A percentile compares a stretch with the other conserved stretches of the same genome.
Evolutionary conservation across 2,888 invertebrate genomes (phyloP).

Genomic region (Cerastis rubricosa): DNA sequence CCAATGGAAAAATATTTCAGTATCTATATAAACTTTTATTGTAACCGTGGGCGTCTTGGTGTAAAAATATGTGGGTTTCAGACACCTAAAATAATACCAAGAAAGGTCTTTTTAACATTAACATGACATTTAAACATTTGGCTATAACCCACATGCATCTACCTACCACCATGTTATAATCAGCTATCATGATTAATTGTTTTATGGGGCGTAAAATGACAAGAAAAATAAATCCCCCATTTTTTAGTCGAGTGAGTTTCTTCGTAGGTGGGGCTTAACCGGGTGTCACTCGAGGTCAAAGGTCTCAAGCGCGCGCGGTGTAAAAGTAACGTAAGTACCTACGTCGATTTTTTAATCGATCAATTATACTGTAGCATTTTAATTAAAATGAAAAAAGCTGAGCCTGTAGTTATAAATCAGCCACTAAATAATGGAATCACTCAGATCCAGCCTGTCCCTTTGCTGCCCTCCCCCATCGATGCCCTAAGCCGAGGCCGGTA

Average conservation of each 20-base stretch:
- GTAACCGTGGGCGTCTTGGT: constrained; percentile 5
- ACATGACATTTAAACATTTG: constrained; percentile 31
- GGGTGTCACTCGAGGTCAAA: background rate
- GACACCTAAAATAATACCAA: constrained; percentile 20
- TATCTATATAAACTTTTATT: background rate
- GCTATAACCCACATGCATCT: background rate
- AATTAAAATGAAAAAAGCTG: too few relatives aligned
- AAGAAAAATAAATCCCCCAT: constrained; percentile 24
- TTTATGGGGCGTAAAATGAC: constrained; percentile 10
- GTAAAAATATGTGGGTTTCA: constrained; percentile 5
- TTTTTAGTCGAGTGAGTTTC: constrained; percentile 22
- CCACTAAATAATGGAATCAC: too few relatives aligned
- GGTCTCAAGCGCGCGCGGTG: too few relatives aligned
- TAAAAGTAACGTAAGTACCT: too few relatives aligned
- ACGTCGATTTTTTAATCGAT: too few relatives aligned
- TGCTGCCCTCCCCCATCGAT: too few relatives aligned
- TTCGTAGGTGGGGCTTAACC: constrained; percentile 17
- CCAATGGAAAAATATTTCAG: background rate
- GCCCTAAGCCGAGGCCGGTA: too few relatives aligned
- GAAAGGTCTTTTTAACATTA: constrained; percentile 31
- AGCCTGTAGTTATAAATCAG: too few relatives aligned
- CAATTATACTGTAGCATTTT: too few relatives aligned
- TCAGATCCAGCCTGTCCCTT: too few relatives aligned
- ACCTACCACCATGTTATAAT: constrained; percentile 10
- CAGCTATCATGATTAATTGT: constrained; percentile 5